These are phyloP conservation scores for Percina caprodes DNA, from an alignment of 2,113 vertebrate genomes.

Conservation along the genomic window DNA sequence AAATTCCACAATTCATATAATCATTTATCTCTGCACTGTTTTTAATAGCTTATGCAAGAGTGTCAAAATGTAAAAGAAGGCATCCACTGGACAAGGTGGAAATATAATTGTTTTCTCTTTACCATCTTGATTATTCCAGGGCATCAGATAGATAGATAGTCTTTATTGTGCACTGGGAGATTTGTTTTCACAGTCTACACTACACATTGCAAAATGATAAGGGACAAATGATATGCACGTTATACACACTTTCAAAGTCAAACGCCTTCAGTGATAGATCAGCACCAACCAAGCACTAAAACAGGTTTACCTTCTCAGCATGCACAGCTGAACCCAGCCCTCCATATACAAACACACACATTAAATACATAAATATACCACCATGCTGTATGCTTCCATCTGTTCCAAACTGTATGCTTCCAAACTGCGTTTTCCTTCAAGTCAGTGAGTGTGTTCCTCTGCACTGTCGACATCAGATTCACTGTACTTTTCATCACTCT, in stretches of 20 bases:
- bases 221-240: neutral
- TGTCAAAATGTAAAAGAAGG: neutral
- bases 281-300: neutral
- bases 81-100: neutral
- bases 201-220: neutral
- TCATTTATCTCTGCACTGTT: neutral
- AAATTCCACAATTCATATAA: neutral
- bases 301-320: conserved; percentile 12
- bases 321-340: neutral
- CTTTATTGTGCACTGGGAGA: too few relatives aligned
- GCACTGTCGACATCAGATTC: neutral
- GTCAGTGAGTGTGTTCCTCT: conserved; percentile 35
- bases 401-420: conserved; percentile 46
- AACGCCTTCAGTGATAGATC: neutral
- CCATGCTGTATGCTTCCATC: conserved; percentile 57
- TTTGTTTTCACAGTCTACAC: too few relatives aligned
- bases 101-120: neutral
- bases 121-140: neutral
- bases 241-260: neutral
- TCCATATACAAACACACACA: conserved; percentile 31
- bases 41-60: neutral
- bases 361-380: conserved; percentile 33
- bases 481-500: conserved; percentile 1
- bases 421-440: conserved; percentile 41
- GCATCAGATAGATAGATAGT: neutral